Evolutionary conservation across 2,888 invertebrate species (phyloP), one percentile per base, ranked within the genome.

Genomic region (Calliphora vomitoria): DNA sequence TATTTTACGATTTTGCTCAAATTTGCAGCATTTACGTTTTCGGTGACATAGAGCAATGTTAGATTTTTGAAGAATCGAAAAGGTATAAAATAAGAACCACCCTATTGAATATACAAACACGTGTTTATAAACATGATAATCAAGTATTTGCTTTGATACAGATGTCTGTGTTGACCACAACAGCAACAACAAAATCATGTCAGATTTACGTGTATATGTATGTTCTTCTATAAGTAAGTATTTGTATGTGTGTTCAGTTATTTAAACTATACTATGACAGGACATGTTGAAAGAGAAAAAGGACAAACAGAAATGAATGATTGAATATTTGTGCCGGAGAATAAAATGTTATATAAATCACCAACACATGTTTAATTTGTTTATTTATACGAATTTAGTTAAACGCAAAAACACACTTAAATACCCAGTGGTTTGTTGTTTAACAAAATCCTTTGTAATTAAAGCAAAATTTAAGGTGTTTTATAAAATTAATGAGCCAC

Each of bases 401-500:
- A 41, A 44, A 44, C 44, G 13, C 15, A 20, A 44, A 66, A 44
- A 66, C 10, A 20, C 20, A 15, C 41, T 20, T 3, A 38, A 38
- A 38, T n/a, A 44, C 18, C 1, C 6, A 38, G 8, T 66, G n/a
- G 31, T 13, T 50, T 18, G 8, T 53, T 31, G 31, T 11, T 31
- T 2, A 71, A 35, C n/a, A 15, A 47, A 44, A 11, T 44, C 47
- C 44, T 44, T 15, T 3, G 5, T 4, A 69, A 69, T 31, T 15
- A 68, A 47, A 68, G 8, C 68, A 47, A 31, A 68, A 31, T 31
- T n/a, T 31, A 31, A 31, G 8, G 31, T 47, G 47, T 31, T 47
- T 69, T 25, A 10, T 25, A 68, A 50, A 69, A 69, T 69, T 31
- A 69, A 69, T 69, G 31, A 8, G 4, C 18, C 38, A 38, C 5